Evolutionary conservation across 2,113 vertebrate genomes (phyloP).

Genomic region (Gulo gulo): DNA sequence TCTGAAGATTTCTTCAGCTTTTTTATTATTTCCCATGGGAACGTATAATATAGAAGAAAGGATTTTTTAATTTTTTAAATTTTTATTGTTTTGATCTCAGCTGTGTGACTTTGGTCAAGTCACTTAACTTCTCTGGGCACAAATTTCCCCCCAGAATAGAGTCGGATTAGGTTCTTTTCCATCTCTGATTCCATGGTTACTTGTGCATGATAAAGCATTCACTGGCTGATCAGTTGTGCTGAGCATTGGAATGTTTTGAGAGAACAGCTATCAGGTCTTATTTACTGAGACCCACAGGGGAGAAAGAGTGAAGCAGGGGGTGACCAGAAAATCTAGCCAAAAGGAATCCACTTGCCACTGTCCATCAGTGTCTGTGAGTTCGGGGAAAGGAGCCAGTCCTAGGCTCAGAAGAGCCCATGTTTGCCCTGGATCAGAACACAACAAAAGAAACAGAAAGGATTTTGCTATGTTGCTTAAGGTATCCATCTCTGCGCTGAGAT

Average conservation of each 20-base stretch:
- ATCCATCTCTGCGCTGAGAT: slow-evolving; percentile 55
- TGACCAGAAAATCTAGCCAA: background rate
- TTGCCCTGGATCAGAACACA: background rate
- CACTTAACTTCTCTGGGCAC: background rate
- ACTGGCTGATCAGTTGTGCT: background rate
- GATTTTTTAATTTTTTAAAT: background rate
- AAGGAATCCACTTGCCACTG: background rate
- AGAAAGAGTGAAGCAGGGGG: background rate
- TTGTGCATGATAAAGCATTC: background rate
- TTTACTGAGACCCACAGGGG: background rate
- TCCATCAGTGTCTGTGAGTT: background rate
- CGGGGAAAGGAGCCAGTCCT: background rate
- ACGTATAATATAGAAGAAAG: background rate
- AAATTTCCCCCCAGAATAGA: background rate
- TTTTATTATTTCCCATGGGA: background rate
- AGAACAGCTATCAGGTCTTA: background rate
- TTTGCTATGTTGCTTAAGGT: background rate
- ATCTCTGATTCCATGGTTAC: background rate
- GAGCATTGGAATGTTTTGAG: background rate
- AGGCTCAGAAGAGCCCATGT: background rate
- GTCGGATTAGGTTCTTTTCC: background rate
- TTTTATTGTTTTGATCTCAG: background rate
- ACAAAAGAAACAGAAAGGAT: slow-evolving; percentile 54
- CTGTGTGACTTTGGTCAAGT: slow-evolving; percentile 22
- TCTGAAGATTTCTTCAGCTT: background rate